Evolutionary conservation across 2,797 vertebrate genomes (phyloP), one percentile per base, ranked within the genome.

Genomic region (Echiichthys vipera): DNA sequence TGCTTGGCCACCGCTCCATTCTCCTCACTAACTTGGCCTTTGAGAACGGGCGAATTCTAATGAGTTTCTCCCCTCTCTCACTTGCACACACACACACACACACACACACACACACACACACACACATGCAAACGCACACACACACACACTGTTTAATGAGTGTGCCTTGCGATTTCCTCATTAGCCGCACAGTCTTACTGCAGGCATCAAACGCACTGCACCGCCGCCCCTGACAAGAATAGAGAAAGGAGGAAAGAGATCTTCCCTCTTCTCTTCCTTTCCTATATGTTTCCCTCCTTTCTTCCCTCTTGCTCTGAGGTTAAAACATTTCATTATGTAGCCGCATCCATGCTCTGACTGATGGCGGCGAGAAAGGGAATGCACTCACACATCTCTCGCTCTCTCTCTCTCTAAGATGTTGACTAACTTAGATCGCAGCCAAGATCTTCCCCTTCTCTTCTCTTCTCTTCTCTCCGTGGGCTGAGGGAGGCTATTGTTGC

Each of bases 151-250:
- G 78, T 90, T 88, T 94, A 95, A 95, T 94, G 94, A 95, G 92
- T 83, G 80, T 84, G 85, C 85, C 92, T 89, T 74, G 84, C 75
- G 53, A 81, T 89, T 88, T 89, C 85, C 94, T 95, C 91, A 93
- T 95, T 94, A 95, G 89, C 86, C 88, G 81, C 87, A 87, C 81
- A 45, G 85, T 88, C 91, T 93, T 92, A 92, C 92, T 80, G 80
- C 86, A 81, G 89, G 92, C 90, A 92, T 94, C 92, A 94, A 94
- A 93, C 55, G 80, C 84, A 51, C 83, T 63, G 81, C 79, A 71
- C 85, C 67, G 47, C 81, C 79, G 78, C 81, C 87, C 80, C 76
- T 87, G 90, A 91, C 88, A 92, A 83, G 82, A 84, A 59, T 78
- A 80, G 64, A 82, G 66, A 61, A 76, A 71, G 46, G 53, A 84